Conservation (phyloP, 2,113 vertebrate genomes). For the Gila orcuttii region DNA sequence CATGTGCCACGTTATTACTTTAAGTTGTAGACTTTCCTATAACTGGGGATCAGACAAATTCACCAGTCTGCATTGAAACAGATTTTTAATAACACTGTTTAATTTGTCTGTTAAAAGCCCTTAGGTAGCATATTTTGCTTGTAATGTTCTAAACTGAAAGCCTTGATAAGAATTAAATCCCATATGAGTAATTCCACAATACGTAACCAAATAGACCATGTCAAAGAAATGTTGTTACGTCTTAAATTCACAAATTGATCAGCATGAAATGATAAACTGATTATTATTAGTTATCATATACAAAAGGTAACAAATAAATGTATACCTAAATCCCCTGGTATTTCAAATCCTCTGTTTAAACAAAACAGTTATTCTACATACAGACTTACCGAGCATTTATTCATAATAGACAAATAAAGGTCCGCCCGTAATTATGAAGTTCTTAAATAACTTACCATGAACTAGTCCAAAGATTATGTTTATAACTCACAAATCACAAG, state of each 20-base stretch:
- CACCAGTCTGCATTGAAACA: conserved; percentile 36
- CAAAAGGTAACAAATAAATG: conserved; percentile 49
- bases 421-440: conserved; percentile 27
- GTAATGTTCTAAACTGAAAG: conserved; percentile 38
- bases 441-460: conserved; percentile 44
- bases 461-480: conserved; percentile 31
- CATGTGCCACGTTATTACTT: conserved; percentile 8
- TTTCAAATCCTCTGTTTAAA: conserved; percentile 49
- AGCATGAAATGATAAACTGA: conserved; percentile 1
- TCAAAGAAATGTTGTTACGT: conserved; percentile 32
- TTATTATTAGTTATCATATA: conserved; percentile 21
- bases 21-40: conserved; percentile 3
- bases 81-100: conserved; percentile 13
- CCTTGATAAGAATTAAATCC: conserved; percentile 39
- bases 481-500: conserved; percentile 56
- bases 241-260: conserved; percentile 37
- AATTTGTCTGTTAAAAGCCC: conserved; percentile 47
- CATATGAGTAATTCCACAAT: conserved; percentile 48
- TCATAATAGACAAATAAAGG: conserved; percentile 52
- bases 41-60: not conserved
- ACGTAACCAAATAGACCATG: conserved; percentile 46
- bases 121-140: conserved; percentile 47
- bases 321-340: conserved; percentile 52
- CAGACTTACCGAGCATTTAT: conserved; percentile 55
- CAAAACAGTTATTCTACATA: conserved; percentile 50